These are phyloP conservation scores for Brachionus sp. DNA, from an alignment of 1,140 invertebrate species.

Conservation along the genomic window DNA sequence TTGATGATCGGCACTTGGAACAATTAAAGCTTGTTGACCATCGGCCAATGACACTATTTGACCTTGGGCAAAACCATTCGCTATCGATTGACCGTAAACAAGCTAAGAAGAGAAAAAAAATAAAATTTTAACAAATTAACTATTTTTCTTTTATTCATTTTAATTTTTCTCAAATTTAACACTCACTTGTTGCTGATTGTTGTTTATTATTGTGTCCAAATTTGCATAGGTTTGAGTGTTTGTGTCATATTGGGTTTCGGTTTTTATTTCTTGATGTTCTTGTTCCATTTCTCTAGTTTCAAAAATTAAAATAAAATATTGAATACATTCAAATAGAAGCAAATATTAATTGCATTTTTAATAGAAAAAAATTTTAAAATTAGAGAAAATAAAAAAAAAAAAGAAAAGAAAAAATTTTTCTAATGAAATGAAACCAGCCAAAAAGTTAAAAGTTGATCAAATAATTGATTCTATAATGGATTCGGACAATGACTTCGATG, in stretches of 20 bases:
- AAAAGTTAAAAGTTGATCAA: constrained; percentile 26
- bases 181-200: neutral
- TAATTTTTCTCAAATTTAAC: neutral
- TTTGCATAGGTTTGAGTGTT: constrained; percentile 4
- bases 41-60: constrained; percentile 19
- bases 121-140: neutral
- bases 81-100: neutral
- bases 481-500: neutral
- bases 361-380: neutral
- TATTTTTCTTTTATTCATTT: neutral
- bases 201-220: neutral
- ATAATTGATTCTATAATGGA: neutral
- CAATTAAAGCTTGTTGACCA: constrained; percentile 39
- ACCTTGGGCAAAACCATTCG: neutral
- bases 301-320: constrained; percentile 3
- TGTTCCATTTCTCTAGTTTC: constrained; percentile 9
- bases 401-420: neutral
- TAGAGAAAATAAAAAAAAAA: neutral
- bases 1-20: constrained; percentile 5
- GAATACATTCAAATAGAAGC: neutral
- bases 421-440: constrained; percentile 14
- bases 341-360: neutral
- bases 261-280: neutral
- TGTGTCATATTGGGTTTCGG: neutral
- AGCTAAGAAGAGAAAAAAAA: neutral